Conservation (phyloP, 2,797 vertebrate species). For the Xenopus petersii region DNA sequence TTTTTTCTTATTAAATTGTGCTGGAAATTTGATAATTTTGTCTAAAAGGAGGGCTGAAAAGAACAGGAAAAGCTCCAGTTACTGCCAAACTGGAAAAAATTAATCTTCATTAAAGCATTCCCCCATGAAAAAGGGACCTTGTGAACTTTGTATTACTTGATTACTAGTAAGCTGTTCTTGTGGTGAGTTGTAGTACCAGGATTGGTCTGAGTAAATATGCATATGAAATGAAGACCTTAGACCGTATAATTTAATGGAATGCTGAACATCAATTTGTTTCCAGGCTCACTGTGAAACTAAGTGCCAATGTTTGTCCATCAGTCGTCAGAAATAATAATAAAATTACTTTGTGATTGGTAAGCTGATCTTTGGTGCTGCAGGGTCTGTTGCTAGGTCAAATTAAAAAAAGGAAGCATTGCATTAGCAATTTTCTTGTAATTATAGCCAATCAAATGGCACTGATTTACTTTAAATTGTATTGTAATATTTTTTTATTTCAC, state of each 20-base stretch:
- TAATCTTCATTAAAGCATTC: constrained; percentile 78
- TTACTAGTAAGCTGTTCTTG: constrained; percentile 52
- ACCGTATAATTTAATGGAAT: constrained; percentile 44
- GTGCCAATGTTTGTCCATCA: constrained; percentile 44
- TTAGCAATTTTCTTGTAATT: too few relatives aligned
- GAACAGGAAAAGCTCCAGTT: constrained; percentile 72
- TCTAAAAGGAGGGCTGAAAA: constrained; percentile 63
- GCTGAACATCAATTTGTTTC: constrained; percentile 37
- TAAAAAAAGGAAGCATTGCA: not conserved
- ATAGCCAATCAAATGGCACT: too few relatives aligned
- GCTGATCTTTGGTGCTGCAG: not conserved
- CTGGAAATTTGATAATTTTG: constrained; percentile 83
- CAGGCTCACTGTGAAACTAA: constrained; percentile 23
- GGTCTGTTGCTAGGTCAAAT: not conserved
- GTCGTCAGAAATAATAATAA: constrained; percentile 35
- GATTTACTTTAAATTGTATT: too few relatives aligned
- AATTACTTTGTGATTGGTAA: not conserved
- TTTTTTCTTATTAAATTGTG: constrained; percentile 64
- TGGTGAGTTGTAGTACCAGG: constrained; percentile 21
- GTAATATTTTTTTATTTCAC: too few relatives aligned
- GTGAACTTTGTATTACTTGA: constrained; percentile 61
- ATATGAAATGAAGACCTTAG: constrained; percentile 27
- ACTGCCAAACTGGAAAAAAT: constrained; percentile 71
- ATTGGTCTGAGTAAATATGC: constrained; percentile 26
- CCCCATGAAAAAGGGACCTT: constrained; percentile 65